phyloP scores from a whole-genome alignment of 2,797 vertebrate genomes.

The Chromis chromis region DNA sequence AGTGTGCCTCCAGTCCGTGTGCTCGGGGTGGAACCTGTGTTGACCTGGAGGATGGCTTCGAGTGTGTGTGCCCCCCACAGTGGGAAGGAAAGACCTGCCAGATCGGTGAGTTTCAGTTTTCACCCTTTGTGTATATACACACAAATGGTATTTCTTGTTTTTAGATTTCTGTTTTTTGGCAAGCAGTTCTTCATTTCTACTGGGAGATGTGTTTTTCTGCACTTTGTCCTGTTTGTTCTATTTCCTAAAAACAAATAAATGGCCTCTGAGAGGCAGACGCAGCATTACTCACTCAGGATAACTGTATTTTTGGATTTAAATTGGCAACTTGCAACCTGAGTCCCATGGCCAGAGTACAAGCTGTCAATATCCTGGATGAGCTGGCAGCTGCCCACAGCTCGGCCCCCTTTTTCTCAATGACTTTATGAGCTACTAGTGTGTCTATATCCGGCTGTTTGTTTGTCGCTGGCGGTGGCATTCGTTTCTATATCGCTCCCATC shows the following conservation, averaged over 20 bases:
- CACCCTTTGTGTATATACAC: neutral
- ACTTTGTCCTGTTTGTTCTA: constrained; percentile 14
- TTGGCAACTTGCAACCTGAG: constrained; percentile 51
- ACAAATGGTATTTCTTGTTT: neutral
- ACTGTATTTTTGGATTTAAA: constrained; percentile 44
- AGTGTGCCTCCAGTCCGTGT: constrained; percentile 92
- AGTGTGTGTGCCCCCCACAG: constrained; percentile 93
- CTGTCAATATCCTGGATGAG: constrained; percentile 57
- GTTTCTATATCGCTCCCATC: constrained; percentile 24
- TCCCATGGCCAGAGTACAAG: constrained; percentile 41
- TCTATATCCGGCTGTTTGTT: constrained; percentile 57
- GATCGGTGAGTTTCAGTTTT: constrained; percentile 84
- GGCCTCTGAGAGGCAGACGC: neutral
- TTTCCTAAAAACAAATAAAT: constrained; percentile 26
- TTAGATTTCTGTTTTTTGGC: neutral
- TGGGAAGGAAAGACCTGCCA: constrained; percentile 96
- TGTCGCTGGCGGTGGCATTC: constrained; percentile 19
- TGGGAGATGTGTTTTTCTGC: neutral
- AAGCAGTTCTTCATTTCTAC: neutral
- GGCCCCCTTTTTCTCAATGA: constrained; percentile 37
- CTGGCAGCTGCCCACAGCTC: constrained; percentile 57
- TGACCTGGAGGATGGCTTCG: constrained; percentile 91
- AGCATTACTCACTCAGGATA: constrained; percentile 24
- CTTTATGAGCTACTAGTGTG: constrained; percentile 41
- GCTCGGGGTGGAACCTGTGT: constrained; percentile 93